Base-by-base conservation (phyloP, 2,888 invertebrate species). In the Boloria euphrosyne region DNA sequence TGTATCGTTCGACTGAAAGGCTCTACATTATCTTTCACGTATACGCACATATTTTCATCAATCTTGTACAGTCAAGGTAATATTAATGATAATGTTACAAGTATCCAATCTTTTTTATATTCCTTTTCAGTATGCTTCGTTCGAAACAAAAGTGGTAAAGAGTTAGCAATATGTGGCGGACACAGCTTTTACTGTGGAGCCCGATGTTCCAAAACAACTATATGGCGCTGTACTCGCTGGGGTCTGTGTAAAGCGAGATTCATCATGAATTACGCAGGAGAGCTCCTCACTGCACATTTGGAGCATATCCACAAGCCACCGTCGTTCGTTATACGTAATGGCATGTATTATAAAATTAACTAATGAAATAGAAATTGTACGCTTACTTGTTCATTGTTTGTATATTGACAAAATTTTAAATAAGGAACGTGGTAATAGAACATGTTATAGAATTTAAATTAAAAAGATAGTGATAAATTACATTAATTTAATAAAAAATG, bases 151-250 rank as follows among this genome's bases (percentile, higher is more conserved):
- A 55, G 61, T 4, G 82, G 82, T 3, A 80, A 78, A 54, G 71
- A 74, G 18, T 31, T 81, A 17, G 75, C 78, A 0, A 65, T 82
- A 1, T 54, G 78, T 16, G 67, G 74, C 14, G 77, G 77, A 0
- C 77, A 77, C 61, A 77, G 79, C 0, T 82, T 75, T 68, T 78
- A 77, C 67, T 75, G 76, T 5, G 71, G 71, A 1, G 67, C 68
- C 0, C 62, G 72, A 0, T 69, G 69, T 6, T 43, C 65, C 3
- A 72, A 18, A 17, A 77, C 74, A 0, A 68, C 67, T 1, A 74
- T 73, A 5, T 80, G 80, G 80, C 59, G 73, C 0, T 80, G 80
- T 55, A 76, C 75, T 0, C 64, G 71, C 16, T 73, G 76, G 71
- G 74, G 71, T 1, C 65, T 60, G 1, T 79, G 78, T 38, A 77